Conservation (phyloP, 2,797 vertebrate genomes). For the Nyctibius grandis region DNA sequence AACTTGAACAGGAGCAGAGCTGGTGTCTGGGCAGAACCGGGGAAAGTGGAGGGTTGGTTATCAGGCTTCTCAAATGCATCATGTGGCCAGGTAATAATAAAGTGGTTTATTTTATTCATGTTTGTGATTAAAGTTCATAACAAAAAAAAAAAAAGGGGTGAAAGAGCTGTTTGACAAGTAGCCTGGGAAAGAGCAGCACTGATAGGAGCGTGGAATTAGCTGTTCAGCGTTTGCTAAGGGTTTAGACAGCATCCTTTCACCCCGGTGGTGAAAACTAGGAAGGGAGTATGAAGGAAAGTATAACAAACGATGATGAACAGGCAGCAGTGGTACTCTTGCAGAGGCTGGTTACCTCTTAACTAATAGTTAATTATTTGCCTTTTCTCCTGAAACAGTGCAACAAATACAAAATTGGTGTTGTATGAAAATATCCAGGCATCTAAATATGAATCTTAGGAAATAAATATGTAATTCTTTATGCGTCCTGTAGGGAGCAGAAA, state of each 20-base stretch:
- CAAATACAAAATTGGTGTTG: not conserved
- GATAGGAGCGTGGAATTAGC: not conserved
- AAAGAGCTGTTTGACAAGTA: not conserved
- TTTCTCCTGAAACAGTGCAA: not conserved
- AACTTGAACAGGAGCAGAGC: not conserved
- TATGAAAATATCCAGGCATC: not conserved
- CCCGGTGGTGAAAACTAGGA: not conserved
- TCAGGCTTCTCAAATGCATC: not conserved
- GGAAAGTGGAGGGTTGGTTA: not conserved
- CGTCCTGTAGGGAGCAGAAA: slow-evolving; percentile 30
- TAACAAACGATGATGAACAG: not conserved
- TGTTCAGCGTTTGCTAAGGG: not conserved
- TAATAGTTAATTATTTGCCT: not conserved
- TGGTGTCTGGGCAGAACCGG: not conserved
- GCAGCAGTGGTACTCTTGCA: rapidly evolving
- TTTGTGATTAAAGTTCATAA: not conserved
- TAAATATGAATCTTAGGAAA: not conserved
- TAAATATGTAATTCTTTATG: not conserved
- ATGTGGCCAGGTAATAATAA: not conserved
- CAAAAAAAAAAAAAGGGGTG: no score
- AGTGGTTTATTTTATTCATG: not conserved
- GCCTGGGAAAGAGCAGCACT: not conserved
- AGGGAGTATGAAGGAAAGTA: not conserved
- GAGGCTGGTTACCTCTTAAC: not conserved
- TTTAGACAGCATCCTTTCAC: not conserved